Evolutionary conservation across 2,113 vertebrate species (phyloP), one percentile per base, ranked within the genome.

Genomic region (Eonycteris spelaea): DNA sequence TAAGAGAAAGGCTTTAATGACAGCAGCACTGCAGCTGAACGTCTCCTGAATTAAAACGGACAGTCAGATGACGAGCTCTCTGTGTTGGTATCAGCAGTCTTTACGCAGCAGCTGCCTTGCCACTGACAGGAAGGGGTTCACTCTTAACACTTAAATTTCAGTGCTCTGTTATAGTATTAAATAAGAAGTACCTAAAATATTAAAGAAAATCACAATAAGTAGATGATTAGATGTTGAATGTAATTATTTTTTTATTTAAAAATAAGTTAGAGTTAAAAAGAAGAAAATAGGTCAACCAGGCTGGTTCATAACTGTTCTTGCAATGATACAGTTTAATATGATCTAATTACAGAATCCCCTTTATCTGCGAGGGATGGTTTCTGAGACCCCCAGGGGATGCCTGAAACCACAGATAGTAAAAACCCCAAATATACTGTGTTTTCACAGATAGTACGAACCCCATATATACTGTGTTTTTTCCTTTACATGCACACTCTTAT

Each of bases 171-270:
- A 22, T 3, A 75, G 14, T n/a, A 12, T 51, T 30, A 68, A 59
- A 15, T 30, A 28, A 78, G 11, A 82, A 67, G 11, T 51, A 7
- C 4, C 13, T 5, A 51, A 87, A 75, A 40, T 59, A 77, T 28
- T 89, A 38, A 67, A 78, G 19, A 86, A 43, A 30, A 86, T 38
- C 28, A 40, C 55, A 19, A 71, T 21, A 86, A 57, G 12, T 26
- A 68, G 38, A 67, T 6, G 1, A 28, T 93, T 74, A 65, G 28
- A 35, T 59, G 28, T 26, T 40, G 30, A 10, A 75, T 65, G 4
- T 26, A n/a, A 86, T 67, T 67, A 68, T 74, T 86, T 95, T 74
- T 59, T 82, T 40, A 84, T 57, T 65, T 92, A 15, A 88, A 85
- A 28, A 65, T 65, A 83, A 7, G 2, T 71, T 87, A 30, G 7